Evolutionary conservation across 2,888 invertebrate genomes (phyloP).

Genomic region (Elysia crispata): DNA sequence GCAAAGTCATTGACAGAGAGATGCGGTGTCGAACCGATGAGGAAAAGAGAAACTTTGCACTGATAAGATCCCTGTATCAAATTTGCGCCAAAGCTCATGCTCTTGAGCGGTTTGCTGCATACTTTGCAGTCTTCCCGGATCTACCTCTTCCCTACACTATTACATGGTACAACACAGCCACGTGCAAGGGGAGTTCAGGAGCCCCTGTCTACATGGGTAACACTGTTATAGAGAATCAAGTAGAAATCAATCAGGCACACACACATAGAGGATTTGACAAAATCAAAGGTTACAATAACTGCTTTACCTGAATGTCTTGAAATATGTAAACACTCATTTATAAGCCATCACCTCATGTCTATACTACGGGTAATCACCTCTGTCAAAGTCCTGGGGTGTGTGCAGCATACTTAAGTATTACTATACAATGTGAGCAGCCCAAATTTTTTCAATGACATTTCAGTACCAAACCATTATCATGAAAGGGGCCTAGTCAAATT

Average conservation of each 20-base stretch:
- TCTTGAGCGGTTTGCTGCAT: slow-evolving; percentile 13
- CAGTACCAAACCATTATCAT: no score
- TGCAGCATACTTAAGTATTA: no score
- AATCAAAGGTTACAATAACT: slow-evolving; percentile 23
- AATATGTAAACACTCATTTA: not conserved
- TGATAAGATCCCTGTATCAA: slow-evolving; percentile 18
- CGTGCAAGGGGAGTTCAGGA: slow-evolving; percentile 45
- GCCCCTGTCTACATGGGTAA: slow-evolving; percentile 49
- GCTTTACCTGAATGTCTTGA: slow-evolving; percentile 27
- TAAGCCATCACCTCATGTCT: no score
- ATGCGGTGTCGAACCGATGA: not conserved
- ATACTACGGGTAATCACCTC: no score
- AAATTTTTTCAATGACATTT: no score
- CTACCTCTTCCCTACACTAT: slow-evolving; percentile 1
- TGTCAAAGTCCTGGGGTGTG: no score
- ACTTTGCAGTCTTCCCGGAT: not conserved
- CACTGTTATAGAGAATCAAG: slow-evolving; percentile 29
- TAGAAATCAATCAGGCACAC: slow-evolving; percentile 42
- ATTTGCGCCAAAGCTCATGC: slow-evolving; percentile 13
- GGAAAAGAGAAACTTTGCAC: not conserved
- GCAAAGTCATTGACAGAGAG: slow-evolving; percentile 16
- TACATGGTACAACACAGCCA: slow-evolving; percentile 38
- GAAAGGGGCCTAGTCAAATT: no score
- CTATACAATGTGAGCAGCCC: no score
- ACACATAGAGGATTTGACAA: slow-evolving; percentile 41